Evolutionary conservation across 2,888 invertebrate species (phyloP).

Genomic region (Epicampocera succincta): DNA sequence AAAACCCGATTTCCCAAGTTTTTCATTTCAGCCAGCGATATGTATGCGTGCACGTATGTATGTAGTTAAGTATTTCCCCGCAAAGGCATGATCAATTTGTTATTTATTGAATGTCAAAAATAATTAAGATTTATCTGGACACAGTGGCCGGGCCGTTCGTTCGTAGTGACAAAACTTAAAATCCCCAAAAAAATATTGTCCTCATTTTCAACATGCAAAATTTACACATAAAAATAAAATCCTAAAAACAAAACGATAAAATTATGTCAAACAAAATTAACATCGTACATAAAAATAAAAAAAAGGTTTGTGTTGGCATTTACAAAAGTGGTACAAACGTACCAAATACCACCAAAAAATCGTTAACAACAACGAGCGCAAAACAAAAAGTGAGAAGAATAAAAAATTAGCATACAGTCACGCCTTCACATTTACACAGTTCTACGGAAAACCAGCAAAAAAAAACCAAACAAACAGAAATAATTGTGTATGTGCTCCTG

Average conservation of each 20-base stretch:
- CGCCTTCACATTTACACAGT: slow-evolving; percentile 44
- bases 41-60: no score
- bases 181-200: slow-evolving; percentile 25
- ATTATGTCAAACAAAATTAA: slow-evolving; percentile 65
- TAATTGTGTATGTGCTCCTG: neutral
- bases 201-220: slow-evolving; percentile 60
- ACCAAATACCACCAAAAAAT: slow-evolving; percentile 31
- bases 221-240: slow-evolving; percentile 44
- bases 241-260: slow-evolving; percentile 41
- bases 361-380: neutral
- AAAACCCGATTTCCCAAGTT: no score
- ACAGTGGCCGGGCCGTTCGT: slow-evolving; percentile 12
- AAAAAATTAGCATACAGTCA: slow-evolving; percentile 67
- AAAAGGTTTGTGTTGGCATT: slow-evolving; percentile 55
- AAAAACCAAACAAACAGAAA: no score
- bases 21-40: no score
- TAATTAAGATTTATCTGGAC: slow-evolving; percentile 49
- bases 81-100: slow-evolving; percentile 3
- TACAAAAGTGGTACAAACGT: slow-evolving; percentile 56
- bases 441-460: neutral
- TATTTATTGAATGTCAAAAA: slow-evolving; percentile 38
- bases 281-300: slow-evolving; percentile 29
- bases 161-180: slow-evolving; percentile 9
- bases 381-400: slow-evolving; percentile 52
- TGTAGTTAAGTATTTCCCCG: neutral